Evolutionary conservation across 2,797 vertebrate genomes (phyloP), one percentile per base, ranked within the genome.

Genomic region (Helicolenus hilgendorfi): DNA sequence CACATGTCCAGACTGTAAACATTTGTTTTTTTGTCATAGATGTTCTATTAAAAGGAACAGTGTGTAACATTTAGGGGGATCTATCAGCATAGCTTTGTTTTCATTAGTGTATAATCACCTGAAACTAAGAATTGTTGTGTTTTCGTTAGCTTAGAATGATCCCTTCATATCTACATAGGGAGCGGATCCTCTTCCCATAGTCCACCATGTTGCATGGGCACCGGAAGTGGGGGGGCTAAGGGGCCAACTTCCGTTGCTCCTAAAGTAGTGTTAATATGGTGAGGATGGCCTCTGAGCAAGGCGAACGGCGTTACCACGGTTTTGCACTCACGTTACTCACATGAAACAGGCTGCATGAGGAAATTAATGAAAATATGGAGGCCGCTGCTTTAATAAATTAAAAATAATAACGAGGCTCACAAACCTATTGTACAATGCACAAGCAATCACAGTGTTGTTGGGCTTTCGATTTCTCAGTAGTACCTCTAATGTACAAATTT

Each of bases 171-270:
- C 41, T 45, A 45, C 41, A 45, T 41, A 41, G 38, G 38, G 38
- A 41, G 14, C 14, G 0, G 38, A 0, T 41, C 38, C 38, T 41
- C 38, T 41, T 41, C 0, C 3, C 0, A 6, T 14, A 41, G 38
- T 41, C 38, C 5, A 41, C 0, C 38, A 41, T 41, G 38, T 41
- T 41, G 5, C 14, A 41, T 41, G 38, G 41, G 41, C 41, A 45
- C 14, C 15, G 15, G 41, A 45, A 18, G 41, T 3, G 0, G 41
- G 0, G 14, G 1, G 6, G 41, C 0, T 45, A 18, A 0, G 6
- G 14, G 41, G 15, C 14, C 41, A 45, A 45, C 45, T 49, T 49
- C 45, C 7, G 18, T 49, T 49, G 18, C 45, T 49, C 14, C 0
- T 45, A 0, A 45, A 45, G 14, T 18, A 45, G 41, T 4, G 35